phyloP scores from a whole-genome alignment of 2,113 vertebrate species.

The Ctenodactylus gundi region DNA sequence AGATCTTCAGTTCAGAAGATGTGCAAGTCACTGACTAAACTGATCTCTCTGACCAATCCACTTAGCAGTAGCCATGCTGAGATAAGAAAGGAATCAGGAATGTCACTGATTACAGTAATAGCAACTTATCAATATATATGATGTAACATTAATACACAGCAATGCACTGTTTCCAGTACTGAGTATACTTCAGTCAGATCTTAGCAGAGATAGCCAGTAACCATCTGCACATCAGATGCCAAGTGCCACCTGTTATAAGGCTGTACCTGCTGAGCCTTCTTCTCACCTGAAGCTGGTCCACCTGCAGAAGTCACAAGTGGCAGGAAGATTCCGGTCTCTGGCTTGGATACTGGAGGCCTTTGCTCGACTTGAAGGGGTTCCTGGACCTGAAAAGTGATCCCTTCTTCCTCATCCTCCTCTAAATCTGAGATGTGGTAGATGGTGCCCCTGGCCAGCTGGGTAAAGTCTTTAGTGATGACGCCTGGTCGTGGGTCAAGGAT shows the following conservation, averaged over 20 bases:
- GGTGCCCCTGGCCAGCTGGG: slow-evolving; percentile 87
- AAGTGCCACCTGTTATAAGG: not conserved
- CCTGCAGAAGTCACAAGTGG: slow-evolving; percentile 78
- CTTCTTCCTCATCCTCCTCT: slow-evolving; percentile 93
- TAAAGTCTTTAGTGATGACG: slow-evolving; percentile 96
- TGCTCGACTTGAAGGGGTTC: slow-evolving; percentile 83
- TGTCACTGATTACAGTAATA: not conserved
- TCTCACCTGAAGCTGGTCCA: slow-evolving; percentile 83
- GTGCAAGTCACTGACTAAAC: not conserved
- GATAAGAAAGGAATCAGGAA: not conserved
- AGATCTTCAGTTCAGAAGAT: not conserved
- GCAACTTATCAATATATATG: not conserved
- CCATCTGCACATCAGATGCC: not conserved
- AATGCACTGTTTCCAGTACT: not conserved
- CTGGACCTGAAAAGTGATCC: slow-evolving; percentile 92
- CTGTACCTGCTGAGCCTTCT: not conserved
- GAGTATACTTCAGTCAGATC: not conserved
- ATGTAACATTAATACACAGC: not conserved
- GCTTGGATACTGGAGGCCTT: slow-evolving; percentile 70
- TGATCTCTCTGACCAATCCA: not conserved
- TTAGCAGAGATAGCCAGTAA: not conserved
- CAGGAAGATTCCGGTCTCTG: slow-evolving; percentile 82
- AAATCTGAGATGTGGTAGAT: slow-evolving; percentile 92
- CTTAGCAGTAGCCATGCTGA: not conserved
- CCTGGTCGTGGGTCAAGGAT: slow-evolving; percentile 97